Base-by-base conservation (phyloP, 2,113 vertebrate genomes). In the Bos indicus region DNA sequence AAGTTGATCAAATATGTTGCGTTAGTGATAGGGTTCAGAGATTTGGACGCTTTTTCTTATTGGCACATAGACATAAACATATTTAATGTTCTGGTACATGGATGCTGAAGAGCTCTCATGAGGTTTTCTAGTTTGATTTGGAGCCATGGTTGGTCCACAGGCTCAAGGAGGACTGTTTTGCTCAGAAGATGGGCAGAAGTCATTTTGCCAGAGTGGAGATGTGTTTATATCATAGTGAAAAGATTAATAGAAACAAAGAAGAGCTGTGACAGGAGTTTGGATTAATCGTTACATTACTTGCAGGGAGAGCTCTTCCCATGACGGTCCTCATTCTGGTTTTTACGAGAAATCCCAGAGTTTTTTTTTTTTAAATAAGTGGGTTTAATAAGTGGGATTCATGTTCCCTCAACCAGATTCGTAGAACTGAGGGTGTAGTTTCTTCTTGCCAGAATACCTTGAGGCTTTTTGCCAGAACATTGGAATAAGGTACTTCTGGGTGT, bases 51-150 rank as follows among this genome's bases (percentile, higher is more conserved):
- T 92, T 97, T 90, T 95, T 97, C 48, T 91, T 74, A 89, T 80
- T 98, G 95, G 93, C 4, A 67, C 30, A 52, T 30, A 54, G 74
- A 80, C 25, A 33, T 62, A 88, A 96, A 95, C 43, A 74, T 23
- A 12, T 82, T 95, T 88, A 93, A 95, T 78, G 97, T 80, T 97
- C 91, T 95, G 95, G 96, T 87, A 88, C 96, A 94, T 94, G 98
- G 94, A 95, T 89, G 92, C 15, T 80, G 97, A 98, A 97, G 91
- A 96, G 97, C 93, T 97, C 97, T 95, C 64, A 91, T 93, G 97
- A 96, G 97, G 78, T 94, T 98, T 97, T 97, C 98, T 94, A 95
- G 97, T 97, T 98, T 98, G 93, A 91, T 98, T 97, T 97, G 85
- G 71, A 97, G 36, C 48, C 36, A 3, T 54, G 43, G 94, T 96